Base-by-base conservation (phyloP, 2,888 invertebrate genomes). In the Aplocera efformata region DNA sequence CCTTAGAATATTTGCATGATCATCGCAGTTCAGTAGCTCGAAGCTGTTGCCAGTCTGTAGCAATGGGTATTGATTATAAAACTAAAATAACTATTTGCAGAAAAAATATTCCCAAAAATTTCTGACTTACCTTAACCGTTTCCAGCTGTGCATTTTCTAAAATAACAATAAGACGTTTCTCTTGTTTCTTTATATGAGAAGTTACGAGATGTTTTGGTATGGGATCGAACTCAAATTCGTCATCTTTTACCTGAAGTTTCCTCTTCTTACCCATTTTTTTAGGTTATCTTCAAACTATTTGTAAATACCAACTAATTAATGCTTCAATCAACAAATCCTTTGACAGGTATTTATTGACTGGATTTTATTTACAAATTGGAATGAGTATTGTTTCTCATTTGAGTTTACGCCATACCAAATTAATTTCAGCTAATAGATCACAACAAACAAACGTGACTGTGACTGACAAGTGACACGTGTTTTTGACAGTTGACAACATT, bases 121-220 rank as follows among this genome's bases (percentile, higher is more conserved):
- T 25, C n/a, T 41, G 44, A 38, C 53, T 59, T 77, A 98, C 98
- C 91, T 98, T 99, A 0, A 98, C 97, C 27, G 97, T 95, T 88
- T 99, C 99, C 35, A 99, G 79, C 66, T 98, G 98, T 2, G 99
- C 98, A 42, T 94, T 93, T 86, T 98, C 98, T 37, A 99, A 82
- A 42, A 99, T 92, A 25, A 99, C 92, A 53, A 99, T 96, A 10
- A 99, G 88, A 32, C 98, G 93, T 76, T 98, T 97, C 61, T 97
- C 96, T 78, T 94, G 93, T 58, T 95, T 93, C 61, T 92, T 92
- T 30, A 95, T 89, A 54, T 96, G 95, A 9, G 91, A 89, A n/a
- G 93, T 91, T 26, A 93, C 92, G 48, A 95, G 89, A 80, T 96
- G 94, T 67, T 92, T 93, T 0, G 95, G 94, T 40, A 91, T 83